phyloP scores from a whole-genome alignment of 1,140 invertebrate genomes.

The Temnothorax nylanderi region DNA sequence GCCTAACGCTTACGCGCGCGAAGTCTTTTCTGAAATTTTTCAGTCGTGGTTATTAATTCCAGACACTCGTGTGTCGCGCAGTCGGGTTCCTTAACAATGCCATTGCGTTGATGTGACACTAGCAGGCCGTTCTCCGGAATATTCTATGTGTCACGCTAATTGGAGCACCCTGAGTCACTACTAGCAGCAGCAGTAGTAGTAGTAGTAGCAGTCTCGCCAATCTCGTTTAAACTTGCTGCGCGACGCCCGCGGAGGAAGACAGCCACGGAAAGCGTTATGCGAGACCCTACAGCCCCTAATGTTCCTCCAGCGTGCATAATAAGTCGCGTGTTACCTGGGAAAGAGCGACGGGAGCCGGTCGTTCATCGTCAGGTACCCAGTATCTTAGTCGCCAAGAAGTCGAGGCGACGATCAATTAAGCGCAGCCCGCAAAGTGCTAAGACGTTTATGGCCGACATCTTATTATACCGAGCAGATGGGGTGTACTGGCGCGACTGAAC shows the following conservation, averaged over 20 bases:
- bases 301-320: slow-evolving; percentile 45
- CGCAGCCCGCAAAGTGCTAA: slow-evolving; percentile 80
- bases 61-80: not conserved
- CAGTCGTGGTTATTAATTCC: slow-evolving; percentile 46
- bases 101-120: not conserved
- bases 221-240: slow-evolving; percentile 14
- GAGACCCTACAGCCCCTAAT: slow-evolving; percentile 21
- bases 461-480: slow-evolving; percentile 73
- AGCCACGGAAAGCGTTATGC: not conserved
- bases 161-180: slow-evolving; percentile 16
- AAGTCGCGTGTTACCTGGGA: slow-evolving; percentile 50
- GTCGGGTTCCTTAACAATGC: slow-evolving; percentile 6
- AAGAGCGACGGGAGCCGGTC: slow-evolving; percentile 35
- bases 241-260: not conserved
- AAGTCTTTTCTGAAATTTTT: slow-evolving; percentile 26
- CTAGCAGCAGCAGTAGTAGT: not conserved
- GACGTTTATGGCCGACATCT: slow-evolving; percentile 80
- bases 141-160: slow-evolving; percentile 43
- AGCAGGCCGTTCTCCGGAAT: not conserved
- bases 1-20: not conserved
- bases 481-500: slow-evolving; percentile 36
- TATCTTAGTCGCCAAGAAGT: slow-evolving; percentile 47
- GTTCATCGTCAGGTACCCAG: slow-evolving; percentile 45
- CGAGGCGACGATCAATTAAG: slow-evolving; percentile 78
- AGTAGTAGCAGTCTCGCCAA: not conserved